These are phyloP conservation scores for Oncorhynchus kisutch DNA, from an alignment of 2,113 vertebrate genomes.

Conservation along the genomic window DNA sequence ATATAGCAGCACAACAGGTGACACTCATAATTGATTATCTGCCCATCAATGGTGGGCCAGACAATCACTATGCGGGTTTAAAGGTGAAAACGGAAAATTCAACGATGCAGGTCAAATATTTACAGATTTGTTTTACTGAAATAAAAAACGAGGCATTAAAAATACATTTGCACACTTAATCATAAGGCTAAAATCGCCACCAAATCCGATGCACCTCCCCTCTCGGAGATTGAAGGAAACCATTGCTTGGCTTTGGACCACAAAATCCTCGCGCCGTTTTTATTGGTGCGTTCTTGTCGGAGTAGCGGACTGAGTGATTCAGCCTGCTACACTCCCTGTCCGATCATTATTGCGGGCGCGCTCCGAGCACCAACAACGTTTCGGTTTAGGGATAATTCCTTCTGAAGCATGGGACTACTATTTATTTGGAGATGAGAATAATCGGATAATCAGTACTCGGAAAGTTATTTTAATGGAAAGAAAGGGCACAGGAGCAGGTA, in stretches of 20 bases:
- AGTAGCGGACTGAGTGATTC: not conserved
- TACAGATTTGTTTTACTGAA: too few relatives aligned
- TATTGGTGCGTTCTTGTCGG: not conserved
- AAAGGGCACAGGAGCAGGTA: conserved; percentile 54
- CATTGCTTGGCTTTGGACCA: too few relatives aligned
- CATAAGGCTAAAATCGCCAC: too few relatives aligned
- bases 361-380: not conserved
- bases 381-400: not conserved
- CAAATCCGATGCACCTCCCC: too few relatives aligned
- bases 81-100: too few relatives aligned
- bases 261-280: too few relatives aligned
- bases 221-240: too few relatives aligned
- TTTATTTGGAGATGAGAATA: not conserved
- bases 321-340: not conserved
- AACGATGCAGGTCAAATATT: too few relatives aligned
- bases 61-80: not conserved
- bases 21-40: not conserved
- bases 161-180: too few relatives aligned
- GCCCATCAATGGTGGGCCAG: not conserved
- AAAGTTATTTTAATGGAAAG: conserved; percentile 69
- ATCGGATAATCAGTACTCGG: conserved; percentile 23
- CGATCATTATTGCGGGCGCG: not conserved
- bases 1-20: not conserved
- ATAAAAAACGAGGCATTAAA: too few relatives aligned
- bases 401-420: not conserved